Evolutionary conservation across 2,797 vertebrate species (phyloP).

Genomic region (Paedocypris micromegethes): DNA sequence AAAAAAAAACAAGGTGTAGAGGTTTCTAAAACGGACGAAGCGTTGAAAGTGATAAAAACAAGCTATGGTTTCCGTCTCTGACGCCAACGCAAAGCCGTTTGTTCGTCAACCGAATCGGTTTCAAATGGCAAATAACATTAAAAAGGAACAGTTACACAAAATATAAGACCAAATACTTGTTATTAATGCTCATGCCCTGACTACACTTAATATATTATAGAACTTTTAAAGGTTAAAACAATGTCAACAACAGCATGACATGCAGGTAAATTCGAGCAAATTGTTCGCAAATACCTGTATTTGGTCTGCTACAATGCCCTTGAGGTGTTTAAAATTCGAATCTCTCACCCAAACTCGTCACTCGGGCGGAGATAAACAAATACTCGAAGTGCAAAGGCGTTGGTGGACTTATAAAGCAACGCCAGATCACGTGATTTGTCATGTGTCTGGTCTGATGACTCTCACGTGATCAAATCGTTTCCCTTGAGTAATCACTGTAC

Average conservation of each 20-base stretch:
- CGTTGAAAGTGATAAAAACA: neutral
- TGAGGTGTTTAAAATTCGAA: neutral
- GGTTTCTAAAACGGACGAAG: neutral
- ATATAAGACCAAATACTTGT: no score
- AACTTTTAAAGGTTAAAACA: no score
- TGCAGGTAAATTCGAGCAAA: no score
- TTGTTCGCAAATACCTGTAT: constrained; percentile 1
- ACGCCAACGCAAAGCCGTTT: neutral
- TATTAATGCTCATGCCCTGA: no score
- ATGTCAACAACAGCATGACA: no score
- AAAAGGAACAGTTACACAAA: no score
- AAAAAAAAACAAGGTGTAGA: neutral
- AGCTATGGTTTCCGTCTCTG: neutral
- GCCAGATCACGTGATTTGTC: constrained; percentile 40
- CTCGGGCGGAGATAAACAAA: neutral
- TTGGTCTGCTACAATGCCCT: neutral
- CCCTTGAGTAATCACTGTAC: neutral
- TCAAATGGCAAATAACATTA: no score
- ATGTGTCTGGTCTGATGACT: constrained; percentile 33
- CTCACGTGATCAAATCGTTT: constrained; percentile 20
- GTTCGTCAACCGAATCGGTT: no score
- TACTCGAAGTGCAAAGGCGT: neutral
- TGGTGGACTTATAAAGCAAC: neutral
- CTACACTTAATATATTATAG: no score
- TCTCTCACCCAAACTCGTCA: neutral